A percentile compares a stretch with the other conserved stretches of the same genome.
These are phyloP conservation scores for Pseudanteris insignis DNA, from an alignment of 2,888 invertebrate species.

Conservation along the genomic window DNA sequence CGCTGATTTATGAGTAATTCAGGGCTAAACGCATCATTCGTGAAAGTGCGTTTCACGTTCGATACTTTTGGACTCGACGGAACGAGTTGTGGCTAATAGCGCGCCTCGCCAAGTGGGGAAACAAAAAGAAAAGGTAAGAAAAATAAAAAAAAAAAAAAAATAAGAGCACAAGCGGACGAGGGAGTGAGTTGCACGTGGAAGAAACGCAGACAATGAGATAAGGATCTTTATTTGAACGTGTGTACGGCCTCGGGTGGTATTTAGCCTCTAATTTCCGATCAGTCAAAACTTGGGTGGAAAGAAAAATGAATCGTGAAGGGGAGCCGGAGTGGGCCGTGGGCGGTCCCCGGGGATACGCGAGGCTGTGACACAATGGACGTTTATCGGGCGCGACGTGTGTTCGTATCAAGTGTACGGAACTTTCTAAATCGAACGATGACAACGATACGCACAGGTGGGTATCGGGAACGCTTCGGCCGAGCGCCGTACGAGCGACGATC, in stretches of 20 bases:
- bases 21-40: constrained; percentile 51
- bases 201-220: constrained; percentile 51
- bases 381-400: constrained; percentile 54
- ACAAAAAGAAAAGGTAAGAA: too few species aligned
- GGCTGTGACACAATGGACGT: constrained; percentile 61
- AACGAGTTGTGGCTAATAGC: constrained; percentile 42
- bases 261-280: constrained; percentile 65
- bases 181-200: constrained; percentile 39
- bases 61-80: constrained; percentile 35
- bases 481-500: constrained; percentile 7
- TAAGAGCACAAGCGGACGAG: constrained; percentile 15
- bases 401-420: constrained; percentile 33
- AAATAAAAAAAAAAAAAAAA: constrained; percentile 38
- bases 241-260: constrained; percentile 60
- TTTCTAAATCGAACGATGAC: constrained; percentile 45
- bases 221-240: constrained; percentile 61
- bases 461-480: constrained; percentile 4
- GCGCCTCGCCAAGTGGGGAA: too few species aligned
- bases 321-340: constrained; percentile 50
- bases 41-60: constrained; percentile 42
- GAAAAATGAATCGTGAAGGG: constrained; percentile 53
- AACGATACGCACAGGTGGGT: constrained; percentile 31
- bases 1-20: constrained; percentile 59
- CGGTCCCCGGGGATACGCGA: constrained; percentile 54
- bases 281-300: constrained; percentile 60